A percentile compares a stretch with the other conserved stretches of the same genome.
Evolutionary conservation across 2,888 invertebrate species (phyloP).

Genomic region (Agrochola lota): DNA sequence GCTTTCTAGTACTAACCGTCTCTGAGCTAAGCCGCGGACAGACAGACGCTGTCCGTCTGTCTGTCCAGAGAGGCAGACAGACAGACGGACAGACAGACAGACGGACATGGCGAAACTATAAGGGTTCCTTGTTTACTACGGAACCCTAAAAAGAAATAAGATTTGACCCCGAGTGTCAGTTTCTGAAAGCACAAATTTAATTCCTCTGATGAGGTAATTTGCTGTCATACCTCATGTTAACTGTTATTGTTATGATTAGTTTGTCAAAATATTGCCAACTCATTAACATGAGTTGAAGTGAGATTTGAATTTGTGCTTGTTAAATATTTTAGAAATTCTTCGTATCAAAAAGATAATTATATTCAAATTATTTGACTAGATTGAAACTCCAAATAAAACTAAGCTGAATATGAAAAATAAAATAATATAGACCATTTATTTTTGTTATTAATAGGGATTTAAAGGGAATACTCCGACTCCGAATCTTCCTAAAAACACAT

Average conservation of each 20-base stretch:
- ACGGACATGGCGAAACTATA: too few species aligned
- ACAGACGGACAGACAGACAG: too few species aligned
- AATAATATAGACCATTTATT: neutral
- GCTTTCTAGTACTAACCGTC: too few species aligned
- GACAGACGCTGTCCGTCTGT: too few species aligned
- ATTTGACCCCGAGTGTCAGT: neutral
- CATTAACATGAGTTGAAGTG: neutral
- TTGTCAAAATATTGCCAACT: conserved; percentile 6
- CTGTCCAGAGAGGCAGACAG: too few species aligned
- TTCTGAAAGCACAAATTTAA: neutral
- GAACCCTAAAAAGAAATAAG: too few species aligned
- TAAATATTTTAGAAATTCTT: neutral
- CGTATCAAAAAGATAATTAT: too few species aligned
- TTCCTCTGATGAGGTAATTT: neutral
- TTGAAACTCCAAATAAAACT: neutral
- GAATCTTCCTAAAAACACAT: neutral
- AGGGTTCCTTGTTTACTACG: too few species aligned
- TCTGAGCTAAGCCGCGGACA: too few species aligned
- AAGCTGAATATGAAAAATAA: neutral
- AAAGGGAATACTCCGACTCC: neutral
- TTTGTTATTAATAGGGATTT: neutral
- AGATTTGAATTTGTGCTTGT: neutral
- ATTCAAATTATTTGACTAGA: neutral
- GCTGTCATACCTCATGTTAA: neutral
- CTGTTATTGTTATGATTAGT: neutral